Base-by-base conservation (phyloP, 1,140 invertebrate species). In the Drosophila quadrilineata region DNA sequence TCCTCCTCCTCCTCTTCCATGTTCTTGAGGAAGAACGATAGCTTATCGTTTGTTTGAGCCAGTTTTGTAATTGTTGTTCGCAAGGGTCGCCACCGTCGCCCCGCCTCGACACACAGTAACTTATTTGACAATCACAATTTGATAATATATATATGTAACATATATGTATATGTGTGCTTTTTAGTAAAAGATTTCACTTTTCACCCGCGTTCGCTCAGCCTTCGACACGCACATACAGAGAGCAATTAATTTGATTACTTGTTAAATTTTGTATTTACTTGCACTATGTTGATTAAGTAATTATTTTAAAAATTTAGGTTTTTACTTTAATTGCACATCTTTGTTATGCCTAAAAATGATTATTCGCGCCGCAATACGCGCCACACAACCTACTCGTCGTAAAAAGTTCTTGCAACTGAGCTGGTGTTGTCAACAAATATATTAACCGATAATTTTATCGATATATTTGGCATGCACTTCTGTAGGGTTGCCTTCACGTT, bases 1-100 rank as follows among this genome's bases (percentile, higher is more conserved):
- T 93, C 92, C 87, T 95, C 94, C 57, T 89, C 91, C 59, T 92
- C 92, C 3, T 88, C 87, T 2, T 87, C 79, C 84, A 88, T 89
- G 62, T 70, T 77, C 69, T 49, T 75, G 2, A 79, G 45, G 31
- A 85, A 84, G 26, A 76, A 65, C 28, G 67, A 58, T 36, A 71
- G 29, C 38, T 85, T 85, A 22, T 86, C 79, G 59, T 75, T 85
- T n/a, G n/a, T n/a, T 59, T 73, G 69, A 43, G 66, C 71, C 80
- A 74, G 82, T 86, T 85, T 71, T 31, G 16, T 65, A 19, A 28
- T 66, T 28, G 36, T 59, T 43, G n/a, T n/a, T 45, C 41, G 22
- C n/a, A 26, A 43, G 48, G 49, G 31, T 10, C 28, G 10, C 3
- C 19, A 22, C 21, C 31, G n/a, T n/a, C n/a, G 41, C 12, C 21